Base-by-base conservation (phyloP, 2,888 invertebrate genomes). In the Keiferia lycopersicella region DNA sequence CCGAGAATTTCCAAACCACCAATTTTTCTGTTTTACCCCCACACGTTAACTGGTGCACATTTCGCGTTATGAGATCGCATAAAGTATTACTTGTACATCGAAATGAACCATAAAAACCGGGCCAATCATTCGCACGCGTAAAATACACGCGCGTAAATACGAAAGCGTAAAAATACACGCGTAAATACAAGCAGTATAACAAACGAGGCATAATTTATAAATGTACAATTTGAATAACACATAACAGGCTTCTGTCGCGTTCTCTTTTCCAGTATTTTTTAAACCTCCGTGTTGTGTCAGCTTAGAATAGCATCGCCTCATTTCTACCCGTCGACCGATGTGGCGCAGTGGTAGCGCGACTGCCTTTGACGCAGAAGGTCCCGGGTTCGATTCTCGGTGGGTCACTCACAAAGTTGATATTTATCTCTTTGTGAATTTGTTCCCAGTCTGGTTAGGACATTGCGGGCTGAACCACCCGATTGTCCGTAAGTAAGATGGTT, bases 151-250 rank as follows among this genome's bases (percentile, higher is more conserved):
- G 20, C 51, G 22, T 51, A 51, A 51, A 51, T 51, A 53, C 22
- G 8, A 14, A 53, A 53, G 26, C 51, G 51, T 53, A 53, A 53
- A 50, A 53, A 53, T 53, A 22, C 26, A 22, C n/a, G n/a, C 45
- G 3, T 45, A 45, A 45, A 41, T 11, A 51, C 20, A 7, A 22
- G 11, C 51, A 69, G 67, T 67, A 69, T 65, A 64, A 62, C 48
- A 50, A 63, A 65, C 66, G 69, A 67, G 69, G 69, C 69, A 72
- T 74, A 71, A 75, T 76, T 77, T 78, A 75, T 72, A 68, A 68
- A 64, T 56, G 62, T 66, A 57, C 1, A 67, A 4, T 34, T 34
- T 53, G 22, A 53, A 53, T 53, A 53, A 53, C 26, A 53, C 67
- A 68, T 71, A 67, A 69, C 68, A 65, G 58, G 62, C 3, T 12